phyloP scores from a whole-genome alignment of 2,888 invertebrate genomes.

The Troides aeacus region DNA sequence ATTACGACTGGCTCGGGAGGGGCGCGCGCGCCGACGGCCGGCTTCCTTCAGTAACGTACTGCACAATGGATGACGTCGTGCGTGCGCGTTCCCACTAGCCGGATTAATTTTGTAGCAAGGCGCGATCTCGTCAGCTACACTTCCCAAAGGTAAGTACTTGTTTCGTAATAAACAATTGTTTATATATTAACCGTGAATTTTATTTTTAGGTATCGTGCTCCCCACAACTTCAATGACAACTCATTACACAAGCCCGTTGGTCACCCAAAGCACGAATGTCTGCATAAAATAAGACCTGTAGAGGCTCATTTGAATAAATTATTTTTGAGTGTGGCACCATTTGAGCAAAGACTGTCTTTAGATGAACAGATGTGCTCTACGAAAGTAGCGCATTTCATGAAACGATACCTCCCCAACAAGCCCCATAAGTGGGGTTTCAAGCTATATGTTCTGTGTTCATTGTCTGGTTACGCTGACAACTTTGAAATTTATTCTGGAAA shows the following conservation, averaged over 20 bases:
- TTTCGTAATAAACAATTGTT: too few relatives aligned
- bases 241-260: conserved; percentile 28
- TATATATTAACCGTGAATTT: too few relatives aligned
- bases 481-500: conserved; percentile 34
- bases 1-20: too few relatives aligned
- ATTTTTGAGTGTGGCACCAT: conserved; percentile 26
- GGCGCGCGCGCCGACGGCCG: too few relatives aligned
- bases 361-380: conserved; percentile 35
- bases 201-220: too few relatives aligned
- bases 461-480: conserved; percentile 31
- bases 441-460: conserved; percentile 32
- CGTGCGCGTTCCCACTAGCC: too few relatives aligned
- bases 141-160: too few relatives aligned
- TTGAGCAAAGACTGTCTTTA: conserved; percentile 34
- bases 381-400: conserved; percentile 35
- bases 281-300: conserved; percentile 36
- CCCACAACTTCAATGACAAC: conserved; percentile 32
- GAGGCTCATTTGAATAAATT: conserved; percentile 29
- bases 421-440: conserved; percentile 35
- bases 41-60: too few relatives aligned
- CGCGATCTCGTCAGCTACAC: too few relatives aligned
- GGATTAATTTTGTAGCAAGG: too few relatives aligned
- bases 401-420: conserved; percentile 35
- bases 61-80: too few relatives aligned
- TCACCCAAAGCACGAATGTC: conserved; percentile 32